These are phyloP conservation scores for Ormia ochracea DNA, from an alignment of 2,888 invertebrate genomes.

Conservation along the genomic window DNA sequence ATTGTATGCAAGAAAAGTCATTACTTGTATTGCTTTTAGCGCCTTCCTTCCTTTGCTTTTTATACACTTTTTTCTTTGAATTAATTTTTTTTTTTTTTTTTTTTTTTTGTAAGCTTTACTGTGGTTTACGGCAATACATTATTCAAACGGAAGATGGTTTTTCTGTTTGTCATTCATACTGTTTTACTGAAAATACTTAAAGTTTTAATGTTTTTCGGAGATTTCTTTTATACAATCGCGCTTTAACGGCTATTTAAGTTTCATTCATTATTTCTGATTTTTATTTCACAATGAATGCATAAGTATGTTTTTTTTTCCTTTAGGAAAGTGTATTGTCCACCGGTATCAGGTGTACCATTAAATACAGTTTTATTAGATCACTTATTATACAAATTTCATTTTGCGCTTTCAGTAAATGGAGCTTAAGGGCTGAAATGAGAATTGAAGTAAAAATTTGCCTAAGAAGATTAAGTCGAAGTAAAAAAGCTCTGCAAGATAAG, in stretches of 20 bases:
- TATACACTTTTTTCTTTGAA: too few species aligned
- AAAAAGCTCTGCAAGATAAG: too few species aligned
- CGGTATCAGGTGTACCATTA: too few species aligned
- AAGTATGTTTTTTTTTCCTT: neutral
- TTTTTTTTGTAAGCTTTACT: neutral
- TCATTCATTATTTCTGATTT: neutral
- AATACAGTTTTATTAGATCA: too few species aligned
- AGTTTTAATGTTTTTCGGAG: neutral
- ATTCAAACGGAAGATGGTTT: slow-evolving; percentile 26
- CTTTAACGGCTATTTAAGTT: slow-evolving; percentile 2
- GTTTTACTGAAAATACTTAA: neutral
- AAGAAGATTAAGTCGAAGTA: too few species aligned
- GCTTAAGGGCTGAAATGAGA: too few species aligned
- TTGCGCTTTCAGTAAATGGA: too few species aligned
- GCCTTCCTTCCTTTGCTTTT: slow-evolving; percentile 14
- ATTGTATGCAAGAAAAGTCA: neutral
- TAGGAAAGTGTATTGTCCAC: neutral
- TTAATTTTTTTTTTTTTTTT: neutral
- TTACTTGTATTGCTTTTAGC: slow-evolving; percentile 34
- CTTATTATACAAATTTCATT: too few species aligned
- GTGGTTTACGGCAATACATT: slow-evolving; percentile 1
- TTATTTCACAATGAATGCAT: neutral
- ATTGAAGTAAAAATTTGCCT: too few species aligned
- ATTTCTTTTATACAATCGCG: neutral
- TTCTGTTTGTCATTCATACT: slow-evolving; percentile 9